A percentile compares a stretch with the other conserved stretches of the same genome.
phyloP scores from a whole-genome alignment of 2,888 invertebrate genomes.

The Choreutis nemorana region DNA sequence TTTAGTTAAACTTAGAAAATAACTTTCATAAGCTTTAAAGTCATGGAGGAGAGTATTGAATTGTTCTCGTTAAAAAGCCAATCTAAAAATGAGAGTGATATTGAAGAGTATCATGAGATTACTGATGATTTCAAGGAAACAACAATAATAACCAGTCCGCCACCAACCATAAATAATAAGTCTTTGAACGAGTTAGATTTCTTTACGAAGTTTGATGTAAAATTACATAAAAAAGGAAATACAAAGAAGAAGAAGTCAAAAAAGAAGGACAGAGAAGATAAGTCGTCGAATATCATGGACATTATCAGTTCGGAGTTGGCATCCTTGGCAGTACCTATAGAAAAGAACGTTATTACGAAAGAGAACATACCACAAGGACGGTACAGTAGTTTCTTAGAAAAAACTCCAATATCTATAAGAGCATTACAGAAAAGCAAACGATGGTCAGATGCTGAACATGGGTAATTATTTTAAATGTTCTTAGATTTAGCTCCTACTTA shows the following conservation, averaged over 20 bases:
- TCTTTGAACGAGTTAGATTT: constrained; percentile 33
- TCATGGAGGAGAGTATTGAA: too few species aligned
- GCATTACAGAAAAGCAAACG: constrained; percentile 15
- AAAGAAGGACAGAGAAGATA: constrained; percentile 26
- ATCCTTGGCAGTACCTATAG: constrained; percentile 21
- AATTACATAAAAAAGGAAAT: constrained; percentile 16
- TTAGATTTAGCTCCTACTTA: too few species aligned
- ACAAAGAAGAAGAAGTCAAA: constrained; percentile 22
- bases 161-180: too few species aligned
- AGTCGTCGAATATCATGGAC: constrained; percentile 31
- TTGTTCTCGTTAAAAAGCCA: too few species aligned
- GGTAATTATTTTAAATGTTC: too few species aligned
- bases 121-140: constrained; percentile 22
- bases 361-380: constrained; percentile 17
- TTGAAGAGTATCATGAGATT: constrained; percentile 50
- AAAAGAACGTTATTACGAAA: constrained; percentile 26
- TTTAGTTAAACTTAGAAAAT: too few species aligned
- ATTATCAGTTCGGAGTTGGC: constrained; percentile 37
- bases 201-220: constrained; percentile 31
- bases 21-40: too few species aligned
- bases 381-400: constrained; percentile 21
- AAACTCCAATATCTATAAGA: constrained; percentile 13
- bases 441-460: constrained; percentile 25
- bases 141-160: too few species aligned
- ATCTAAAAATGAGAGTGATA: constrained; percentile 25